A percentile compares a stretch with the other conserved stretches of the same genome.
Evolutionary conservation across 2,797 vertebrate species (phyloP).

Genomic region (Pelobates cultripes): DNA sequence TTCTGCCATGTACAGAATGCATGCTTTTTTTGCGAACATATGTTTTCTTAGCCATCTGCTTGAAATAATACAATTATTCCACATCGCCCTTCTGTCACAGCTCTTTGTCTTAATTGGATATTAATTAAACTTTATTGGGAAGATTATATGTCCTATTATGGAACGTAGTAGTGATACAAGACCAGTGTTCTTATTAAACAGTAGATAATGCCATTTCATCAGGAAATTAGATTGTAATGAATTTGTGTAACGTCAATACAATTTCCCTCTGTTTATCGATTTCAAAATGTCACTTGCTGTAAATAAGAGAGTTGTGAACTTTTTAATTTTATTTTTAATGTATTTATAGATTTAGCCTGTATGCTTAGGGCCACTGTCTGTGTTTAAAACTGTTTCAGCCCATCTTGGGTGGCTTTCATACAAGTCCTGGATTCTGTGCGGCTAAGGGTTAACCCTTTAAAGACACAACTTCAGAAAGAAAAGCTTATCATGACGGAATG

Average conservation of each 20-base stretch:
- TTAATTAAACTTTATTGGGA: constrained; percentile 46
- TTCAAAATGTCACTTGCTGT: neutral
- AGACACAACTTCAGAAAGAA: too few relatives aligned
- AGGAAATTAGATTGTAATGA: constrained; percentile 13
- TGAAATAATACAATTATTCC: constrained; percentile 24
- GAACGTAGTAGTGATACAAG: constrained; percentile 2
- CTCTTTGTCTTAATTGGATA: constrained; percentile 42
- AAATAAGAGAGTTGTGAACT: too few relatives aligned
- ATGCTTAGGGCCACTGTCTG: too few relatives aligned
- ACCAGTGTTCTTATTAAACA: constrained; percentile 7
- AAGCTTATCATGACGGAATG: too few relatives aligned
- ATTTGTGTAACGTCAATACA: constrained; percentile 10
- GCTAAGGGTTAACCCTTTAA: too few relatives aligned
- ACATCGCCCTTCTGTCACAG: constrained; percentile 30
- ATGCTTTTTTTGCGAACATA: neutral
- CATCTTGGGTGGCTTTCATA: too few relatives aligned
- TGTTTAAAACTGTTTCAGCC: too few relatives aligned
- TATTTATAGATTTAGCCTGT: too few relatives aligned
- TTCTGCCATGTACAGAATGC: neutral
- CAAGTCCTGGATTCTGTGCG: too few relatives aligned
- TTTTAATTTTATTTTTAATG: too few relatives aligned
- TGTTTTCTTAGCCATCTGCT: constrained; percentile 34
- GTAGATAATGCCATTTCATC: constrained; percentile 3
- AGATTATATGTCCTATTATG: constrained; percentile 31
- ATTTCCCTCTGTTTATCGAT: constrained; percentile 9